A percentile compares a stretch with the other conserved stretches of the same genome.
phyloP scores from a whole-genome alignment of 1,140 invertebrate genomes.

The Pseudomyrmex concolor region DNA sequence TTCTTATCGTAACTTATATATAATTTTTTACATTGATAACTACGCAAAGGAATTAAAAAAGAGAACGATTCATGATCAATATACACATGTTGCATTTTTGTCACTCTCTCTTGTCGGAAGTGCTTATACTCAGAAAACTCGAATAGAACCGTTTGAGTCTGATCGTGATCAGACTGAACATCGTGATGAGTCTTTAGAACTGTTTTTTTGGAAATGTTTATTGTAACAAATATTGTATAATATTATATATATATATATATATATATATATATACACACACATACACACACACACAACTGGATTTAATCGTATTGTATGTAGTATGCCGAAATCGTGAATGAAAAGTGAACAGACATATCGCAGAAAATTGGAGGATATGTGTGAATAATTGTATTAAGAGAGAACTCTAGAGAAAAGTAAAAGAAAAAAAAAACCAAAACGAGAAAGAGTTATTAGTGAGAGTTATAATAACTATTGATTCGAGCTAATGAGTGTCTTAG shows the following conservation, averaged over 20 bases:
- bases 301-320: constrained; percentile 74
- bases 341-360: constrained; percentile 73
- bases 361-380: constrained; percentile 65
- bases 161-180: constrained; percentile 60
- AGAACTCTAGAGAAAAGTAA: constrained; percentile 61
- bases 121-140: constrained; percentile 47
- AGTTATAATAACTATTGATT: constrained; percentile 61
- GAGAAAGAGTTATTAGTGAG: constrained; percentile 67
- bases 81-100: constrained; percentile 74
- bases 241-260: constrained; percentile 60
- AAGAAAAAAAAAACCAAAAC: background rate
- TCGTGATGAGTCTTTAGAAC: constrained; percentile 66
- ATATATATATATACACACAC: no score
- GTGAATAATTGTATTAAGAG: constrained; percentile 68
- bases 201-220: constrained; percentile 72
- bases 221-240: constrained; percentile 76
- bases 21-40: constrained; percentile 62
- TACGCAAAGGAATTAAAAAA: constrained; percentile 55
- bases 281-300: constrained; percentile 4
- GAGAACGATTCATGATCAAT: constrained; percentile 56
- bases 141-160: constrained; percentile 59
- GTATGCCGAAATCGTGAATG: constrained; percentile 69
- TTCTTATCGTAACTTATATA: constrained; percentile 58
- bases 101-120: constrained; percentile 55
- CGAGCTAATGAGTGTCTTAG: constrained; percentile 41